Evolutionary conservation across 2,797 vertebrate genomes (phyloP).

Genomic region (Lepilemur ruficaudatus): DNA sequence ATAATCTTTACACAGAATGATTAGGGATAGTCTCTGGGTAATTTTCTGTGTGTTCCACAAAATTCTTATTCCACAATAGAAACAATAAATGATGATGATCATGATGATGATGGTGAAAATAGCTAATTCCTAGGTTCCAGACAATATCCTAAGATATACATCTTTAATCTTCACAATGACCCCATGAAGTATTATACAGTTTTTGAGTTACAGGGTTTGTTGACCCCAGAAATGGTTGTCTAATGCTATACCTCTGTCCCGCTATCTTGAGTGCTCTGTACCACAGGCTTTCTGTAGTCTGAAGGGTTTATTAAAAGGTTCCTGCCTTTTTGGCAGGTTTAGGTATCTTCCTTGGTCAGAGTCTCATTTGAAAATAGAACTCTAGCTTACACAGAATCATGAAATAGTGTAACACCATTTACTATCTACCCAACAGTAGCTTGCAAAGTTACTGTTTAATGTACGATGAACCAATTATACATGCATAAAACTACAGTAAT

Average conservation of each 20-base stretch:
- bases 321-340: not conserved
- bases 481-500: not conserved
- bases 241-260: not conserved
- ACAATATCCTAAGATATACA: not conserved
- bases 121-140: not conserved
- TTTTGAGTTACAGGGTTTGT: not conserved
- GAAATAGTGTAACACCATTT: not conserved
- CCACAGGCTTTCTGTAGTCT: not conserved
- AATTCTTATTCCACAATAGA: not conserved
- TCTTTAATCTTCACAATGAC: not conserved
- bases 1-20: not conserved
- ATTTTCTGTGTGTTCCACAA: not conserved
- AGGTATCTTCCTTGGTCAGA: not conserved
- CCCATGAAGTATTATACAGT: not conserved
- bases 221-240: not conserved
- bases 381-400: not conserved
- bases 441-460: not conserved
- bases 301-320: not conserved
- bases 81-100: not conserved
- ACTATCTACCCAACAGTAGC: not conserved
- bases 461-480: not conserved
- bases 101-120: not conserved
- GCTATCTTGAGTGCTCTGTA: not conserved
- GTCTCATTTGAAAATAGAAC: not conserved
- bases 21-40: not conserved